Percentiles rank a stretch among this genome's conserved stretches.
These are phyloP conservation scores for Agrypnia vestita DNA, from an alignment of 1,140 invertebrate genomes.

Conservation along the genomic window DNA sequence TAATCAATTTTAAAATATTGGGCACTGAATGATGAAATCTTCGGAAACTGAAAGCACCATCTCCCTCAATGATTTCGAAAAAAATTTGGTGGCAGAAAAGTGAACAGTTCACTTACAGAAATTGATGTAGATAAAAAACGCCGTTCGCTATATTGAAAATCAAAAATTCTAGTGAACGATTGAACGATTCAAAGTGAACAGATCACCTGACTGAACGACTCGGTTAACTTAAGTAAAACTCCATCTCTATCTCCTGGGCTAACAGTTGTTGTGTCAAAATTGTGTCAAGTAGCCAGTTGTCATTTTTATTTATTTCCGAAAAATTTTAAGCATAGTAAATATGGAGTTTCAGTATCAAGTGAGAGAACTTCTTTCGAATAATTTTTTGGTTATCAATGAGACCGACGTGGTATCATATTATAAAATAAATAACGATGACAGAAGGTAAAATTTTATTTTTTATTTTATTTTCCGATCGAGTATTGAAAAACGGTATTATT, in stretches of 20 bases:
- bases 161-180: too few relatives aligned
- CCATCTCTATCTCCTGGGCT: background rate
- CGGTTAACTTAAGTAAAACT: too few relatives aligned
- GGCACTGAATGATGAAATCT: too few relatives aligned
- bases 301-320: conserved; percentile 34
- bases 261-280: conserved; percentile 23
- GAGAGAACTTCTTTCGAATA: conserved; percentile 26
- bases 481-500: conserved; percentile 2
- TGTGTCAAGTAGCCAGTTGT: conserved; percentile 23
- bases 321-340: conserved; percentile 12
- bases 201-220: too few relatives aligned
- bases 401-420: conserved; percentile 40
- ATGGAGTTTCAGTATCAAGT: conserved; percentile 48
- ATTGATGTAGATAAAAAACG: too few relatives aligned
- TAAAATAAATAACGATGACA: conserved; percentile 47
- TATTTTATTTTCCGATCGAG: conserved; percentile 3
- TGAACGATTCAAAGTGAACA: too few relatives aligned
- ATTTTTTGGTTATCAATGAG: conserved; percentile 42
- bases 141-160: too few relatives aligned
- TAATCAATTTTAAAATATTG: too few relatives aligned
- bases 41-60: too few relatives aligned
- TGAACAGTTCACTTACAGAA: too few relatives aligned
- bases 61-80: too few relatives aligned
- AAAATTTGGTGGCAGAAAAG: too few relatives aligned
- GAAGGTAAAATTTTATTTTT: conserved; percentile 37